These are phyloP conservation scores for Antennarius maculatus DNA, from an alignment of 2,797 vertebrate species.

Conservation along the genomic window DNA sequence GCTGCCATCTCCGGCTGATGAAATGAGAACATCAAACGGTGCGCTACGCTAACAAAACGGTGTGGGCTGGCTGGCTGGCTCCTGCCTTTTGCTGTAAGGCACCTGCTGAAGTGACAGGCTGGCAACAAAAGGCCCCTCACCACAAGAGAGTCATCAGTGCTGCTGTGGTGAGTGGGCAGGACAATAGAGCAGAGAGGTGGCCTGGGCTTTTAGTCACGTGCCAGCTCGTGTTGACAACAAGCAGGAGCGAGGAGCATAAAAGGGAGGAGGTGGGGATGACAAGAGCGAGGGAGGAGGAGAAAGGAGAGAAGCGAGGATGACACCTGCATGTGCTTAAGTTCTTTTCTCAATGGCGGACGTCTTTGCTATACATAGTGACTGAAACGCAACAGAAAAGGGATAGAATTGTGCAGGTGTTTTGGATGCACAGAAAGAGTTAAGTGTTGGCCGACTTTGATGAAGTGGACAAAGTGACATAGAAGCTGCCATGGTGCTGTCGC, in stretches of 20 bases:
- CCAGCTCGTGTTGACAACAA: conserved; percentile 72
- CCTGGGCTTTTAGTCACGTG: conserved; percentile 75
- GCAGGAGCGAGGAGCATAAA: conserved; percentile 45
- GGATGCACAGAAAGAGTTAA: conserved; percentile 30
- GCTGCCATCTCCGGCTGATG: conserved; percentile 59
- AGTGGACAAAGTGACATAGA: too few species aligned
- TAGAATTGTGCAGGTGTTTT: conserved; percentile 61
- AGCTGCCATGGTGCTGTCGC: too few species aligned
- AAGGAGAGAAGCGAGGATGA: conserved; percentile 50
- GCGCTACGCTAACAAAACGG: conserved; percentile 71
- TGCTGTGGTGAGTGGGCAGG: conserved; percentile 66
- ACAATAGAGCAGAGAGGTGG: conserved; percentile 78
- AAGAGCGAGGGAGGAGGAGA: conserved; percentile 28
- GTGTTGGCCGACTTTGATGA: neutral
- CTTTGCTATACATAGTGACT: conserved; percentile 40
- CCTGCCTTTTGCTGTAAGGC: conserved; percentile 77
- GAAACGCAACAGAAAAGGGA: conserved; percentile 19
- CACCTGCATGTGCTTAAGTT: conserved; percentile 84
- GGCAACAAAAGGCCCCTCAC: conserved; percentile 72
- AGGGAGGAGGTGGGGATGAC: conserved; percentile 40
- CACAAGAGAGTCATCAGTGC: conserved; percentile 67
- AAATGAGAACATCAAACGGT: conserved; percentile 80
- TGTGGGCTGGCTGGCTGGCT: conserved; percentile 53
- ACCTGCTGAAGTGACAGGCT: conserved; percentile 83
- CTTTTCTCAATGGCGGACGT: conserved; percentile 59